phyloP scores from a whole-genome alignment of 2,797 vertebrate genomes.

The Chanos chanos region DNA sequence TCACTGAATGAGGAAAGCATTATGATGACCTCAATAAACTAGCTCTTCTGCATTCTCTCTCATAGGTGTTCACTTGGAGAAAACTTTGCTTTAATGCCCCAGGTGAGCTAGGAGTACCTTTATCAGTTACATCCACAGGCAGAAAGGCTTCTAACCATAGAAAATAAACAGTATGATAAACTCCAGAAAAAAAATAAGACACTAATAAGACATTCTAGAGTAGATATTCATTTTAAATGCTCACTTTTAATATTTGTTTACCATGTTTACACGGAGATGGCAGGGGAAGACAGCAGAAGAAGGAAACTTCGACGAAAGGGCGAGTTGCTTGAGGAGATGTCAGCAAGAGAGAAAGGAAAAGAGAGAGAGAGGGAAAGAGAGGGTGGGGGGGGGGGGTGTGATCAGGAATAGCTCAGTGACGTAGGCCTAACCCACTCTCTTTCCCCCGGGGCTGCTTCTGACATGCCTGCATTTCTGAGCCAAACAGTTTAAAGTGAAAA shows the following conservation, averaged over 20 bases:
- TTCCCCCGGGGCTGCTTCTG: conserved; percentile 30
- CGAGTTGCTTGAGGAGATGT: not conserved
- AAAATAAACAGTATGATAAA: no score
- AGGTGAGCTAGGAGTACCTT: no score
- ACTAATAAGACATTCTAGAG: not conserved
- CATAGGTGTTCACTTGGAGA: no score
- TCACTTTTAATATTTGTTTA: conserved; percentile 7
- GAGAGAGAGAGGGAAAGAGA: not conserved
- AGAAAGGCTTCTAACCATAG: no score
- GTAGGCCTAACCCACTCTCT: conserved; percentile 26
- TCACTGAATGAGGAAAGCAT: not conserved
- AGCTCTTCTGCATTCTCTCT: not conserved
- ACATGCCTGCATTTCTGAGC: conserved; percentile 6
- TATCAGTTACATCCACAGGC: no score
- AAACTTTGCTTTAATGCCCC: no score
- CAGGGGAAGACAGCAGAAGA: not conserved
- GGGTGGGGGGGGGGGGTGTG: not conserved
- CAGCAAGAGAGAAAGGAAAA: not conserved
- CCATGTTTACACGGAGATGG: not conserved
- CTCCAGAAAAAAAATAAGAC: not conserved
- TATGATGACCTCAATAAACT: conserved; percentile 12
- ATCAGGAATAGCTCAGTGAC: conserved; percentile 43
- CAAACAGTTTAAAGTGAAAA: not conserved
- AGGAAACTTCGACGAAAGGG: not conserved
- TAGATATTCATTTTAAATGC: not conserved